Evolutionary conservation across 2,797 vertebrate species (phyloP).

Genomic region (Thaleichthys pacificus): DNA sequence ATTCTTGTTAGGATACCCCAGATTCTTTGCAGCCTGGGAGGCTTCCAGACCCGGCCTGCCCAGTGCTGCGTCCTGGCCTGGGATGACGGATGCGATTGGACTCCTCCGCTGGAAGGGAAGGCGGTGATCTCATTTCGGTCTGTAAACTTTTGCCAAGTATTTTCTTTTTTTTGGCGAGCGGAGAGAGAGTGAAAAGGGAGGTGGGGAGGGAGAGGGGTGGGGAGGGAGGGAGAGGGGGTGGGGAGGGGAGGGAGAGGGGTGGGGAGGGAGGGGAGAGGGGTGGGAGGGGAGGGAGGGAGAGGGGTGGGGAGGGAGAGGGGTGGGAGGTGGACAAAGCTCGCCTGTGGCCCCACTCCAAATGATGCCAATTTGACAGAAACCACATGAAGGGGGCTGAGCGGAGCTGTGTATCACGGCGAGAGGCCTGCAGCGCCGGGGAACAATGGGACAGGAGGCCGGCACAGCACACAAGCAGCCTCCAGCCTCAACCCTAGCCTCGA

Average conservation of each 20-base stretch:
- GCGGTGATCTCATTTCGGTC: slow-evolving; percentile 64
- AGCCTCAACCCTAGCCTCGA: background rate
- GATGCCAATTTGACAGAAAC: slow-evolving; percentile 66
- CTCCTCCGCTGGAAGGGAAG: slow-evolving; percentile 50
- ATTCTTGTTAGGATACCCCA: slow-evolving; percentile 29
- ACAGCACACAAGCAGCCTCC: background rate
- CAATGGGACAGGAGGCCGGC: background rate
- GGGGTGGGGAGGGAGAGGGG: slow-evolving; percentile 26
- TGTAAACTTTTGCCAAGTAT: slow-evolving; percentile 65
- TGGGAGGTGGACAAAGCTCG: slow-evolving; percentile 33
- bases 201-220: slow-evolving; percentile 22
- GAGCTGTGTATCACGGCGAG: slow-evolving; percentile 26
- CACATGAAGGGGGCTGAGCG: slow-evolving; percentile 48
- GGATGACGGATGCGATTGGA: slow-evolving; percentile 49
- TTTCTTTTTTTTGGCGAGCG: slow-evolving; percentile 43
- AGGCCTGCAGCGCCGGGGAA: slow-evolving; percentile 18
- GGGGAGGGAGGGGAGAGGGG: slow-evolving; percentile 9
- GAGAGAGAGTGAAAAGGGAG: slow-evolving; percentile 15
- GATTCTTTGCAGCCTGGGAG: slow-evolving; percentile 34
- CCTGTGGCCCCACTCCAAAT: slow-evolving; percentile 60
- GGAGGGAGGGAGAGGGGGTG: slow-evolving; percentile 29
- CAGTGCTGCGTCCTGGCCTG: slow-evolving; percentile 29
- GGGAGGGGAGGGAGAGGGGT: slow-evolving; percentile 30
- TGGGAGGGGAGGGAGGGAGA: slow-evolving; percentile 33
- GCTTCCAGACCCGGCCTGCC: background rate